Conservation (phyloP, 2,797 vertebrate species). For the Heliangelus exortis region DNA sequence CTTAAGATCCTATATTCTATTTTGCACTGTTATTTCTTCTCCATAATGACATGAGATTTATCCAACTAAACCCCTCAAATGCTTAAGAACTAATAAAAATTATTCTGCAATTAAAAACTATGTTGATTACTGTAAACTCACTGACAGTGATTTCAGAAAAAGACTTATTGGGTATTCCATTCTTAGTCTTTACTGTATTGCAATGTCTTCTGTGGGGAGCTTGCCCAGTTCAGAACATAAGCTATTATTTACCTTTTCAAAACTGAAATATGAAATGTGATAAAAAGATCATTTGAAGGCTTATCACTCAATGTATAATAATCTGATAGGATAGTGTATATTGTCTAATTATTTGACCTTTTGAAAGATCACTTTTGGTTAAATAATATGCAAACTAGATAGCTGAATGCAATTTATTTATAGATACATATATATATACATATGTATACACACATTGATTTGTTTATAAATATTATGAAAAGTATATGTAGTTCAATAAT, state of each 20-base stretch:
- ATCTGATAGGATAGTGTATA: not conserved
- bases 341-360: not conserved
- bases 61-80: not conserved
- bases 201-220: not conserved
- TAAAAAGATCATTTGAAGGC: not conserved
- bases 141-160: not conserved
- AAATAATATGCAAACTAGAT: not conserved
- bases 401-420: not conserved
- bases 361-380: not conserved
- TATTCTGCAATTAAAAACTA: not conserved
- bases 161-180: not conserved
- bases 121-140: not conserved
- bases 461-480: not conserved
- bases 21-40: not conserved
- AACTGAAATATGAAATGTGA: not conserved
- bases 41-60: not conserved
- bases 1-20: not conserved
- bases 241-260: not conserved
- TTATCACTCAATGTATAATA: not conserved
- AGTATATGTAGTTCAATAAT: not conserved
- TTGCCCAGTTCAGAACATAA: not conserved
- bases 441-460: not conserved
- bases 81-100: not conserved
- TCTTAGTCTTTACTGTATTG: not conserved
- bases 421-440: not conserved